A percentile compares a stretch with the other conserved stretches of the same genome.
These are phyloP conservation scores for Acrobasis suavella DNA, from an alignment of 2,888 invertebrate genomes.

Conservation along the genomic window DNA sequence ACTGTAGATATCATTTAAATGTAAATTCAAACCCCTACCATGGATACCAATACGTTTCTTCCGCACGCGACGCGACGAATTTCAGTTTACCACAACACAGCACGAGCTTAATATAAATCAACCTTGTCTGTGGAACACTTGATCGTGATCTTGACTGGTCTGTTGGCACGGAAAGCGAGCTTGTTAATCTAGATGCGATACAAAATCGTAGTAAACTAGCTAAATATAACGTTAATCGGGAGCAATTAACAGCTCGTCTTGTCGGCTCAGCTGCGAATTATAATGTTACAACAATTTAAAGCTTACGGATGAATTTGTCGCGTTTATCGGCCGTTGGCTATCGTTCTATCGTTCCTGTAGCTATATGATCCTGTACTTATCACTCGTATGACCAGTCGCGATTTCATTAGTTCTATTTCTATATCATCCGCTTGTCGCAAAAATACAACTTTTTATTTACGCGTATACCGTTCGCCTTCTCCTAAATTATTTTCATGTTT, in stretches of 20 bases:
- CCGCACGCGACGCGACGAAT: not conserved
- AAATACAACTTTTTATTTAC: too few species aligned
- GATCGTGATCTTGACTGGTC: constrained; percentile 63
- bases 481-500: too few species aligned
- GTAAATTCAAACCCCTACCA: too few species aligned
- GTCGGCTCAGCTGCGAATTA: not conserved
- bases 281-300: not conserved
- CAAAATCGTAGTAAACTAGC: constrained; percentile 11
- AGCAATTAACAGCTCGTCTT: not conserved
- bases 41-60: not conserved
- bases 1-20: too few species aligned
- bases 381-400: too few species aligned
- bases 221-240: constrained; percentile 13
- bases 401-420: too few species aligned
- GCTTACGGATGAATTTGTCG: not conserved
- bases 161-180: constrained; percentile 34
- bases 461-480: too few species aligned
- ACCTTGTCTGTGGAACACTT: constrained; percentile 53
- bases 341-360: too few species aligned
- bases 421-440: too few species aligned
- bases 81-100: constrained; percentile 1
- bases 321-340: too few species aligned
- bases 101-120: constrained; percentile 40
- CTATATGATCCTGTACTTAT: too few species aligned
- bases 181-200: constrained; percentile 37